phyloP scores from a whole-genome alignment of 2,113 vertebrate species.

The Lagopus leucura region DNA sequence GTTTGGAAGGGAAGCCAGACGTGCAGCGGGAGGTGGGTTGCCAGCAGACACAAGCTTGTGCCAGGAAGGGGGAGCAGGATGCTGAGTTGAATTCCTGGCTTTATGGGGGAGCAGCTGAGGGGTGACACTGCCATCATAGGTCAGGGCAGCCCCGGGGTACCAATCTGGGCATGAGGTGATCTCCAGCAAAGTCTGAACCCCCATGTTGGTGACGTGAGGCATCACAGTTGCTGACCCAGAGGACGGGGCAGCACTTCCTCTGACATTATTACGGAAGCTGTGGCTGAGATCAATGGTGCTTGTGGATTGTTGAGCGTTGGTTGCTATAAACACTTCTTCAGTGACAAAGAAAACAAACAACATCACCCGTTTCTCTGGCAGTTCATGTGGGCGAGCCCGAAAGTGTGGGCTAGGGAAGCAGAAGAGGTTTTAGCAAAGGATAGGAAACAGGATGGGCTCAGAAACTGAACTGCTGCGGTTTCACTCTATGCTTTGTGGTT shows the following conservation, averaged over 20 bases:
- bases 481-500: neutral
- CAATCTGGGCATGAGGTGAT: accelerated
- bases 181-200: neutral
- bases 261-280: neutral
- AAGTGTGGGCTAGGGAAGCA: neutral
- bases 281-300: conserved; percentile 16
- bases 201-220: neutral
- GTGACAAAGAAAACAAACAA: conserved; percentile 36
- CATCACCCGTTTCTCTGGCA: neutral
- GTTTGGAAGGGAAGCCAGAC: conserved; percentile 18
- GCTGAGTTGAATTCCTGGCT: neutral
- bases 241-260: neutral
- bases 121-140: accelerated
- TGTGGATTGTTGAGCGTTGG: neutral
- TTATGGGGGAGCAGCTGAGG: accelerated
- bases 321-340: conserved; percentile 65
- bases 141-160: neutral
- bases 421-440: conserved; percentile 53
- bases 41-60: neutral
- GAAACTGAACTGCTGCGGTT: neutral
- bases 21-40: neutral
- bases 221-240: accelerated
- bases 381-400: neutral
- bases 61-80: neutral
- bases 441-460: neutral